Percentiles rank a stretch among this genome's conserved stretches.
Conservation (phyloP, 2,888 invertebrate genomes). For the Eumacrocentrus americanus region DNA sequence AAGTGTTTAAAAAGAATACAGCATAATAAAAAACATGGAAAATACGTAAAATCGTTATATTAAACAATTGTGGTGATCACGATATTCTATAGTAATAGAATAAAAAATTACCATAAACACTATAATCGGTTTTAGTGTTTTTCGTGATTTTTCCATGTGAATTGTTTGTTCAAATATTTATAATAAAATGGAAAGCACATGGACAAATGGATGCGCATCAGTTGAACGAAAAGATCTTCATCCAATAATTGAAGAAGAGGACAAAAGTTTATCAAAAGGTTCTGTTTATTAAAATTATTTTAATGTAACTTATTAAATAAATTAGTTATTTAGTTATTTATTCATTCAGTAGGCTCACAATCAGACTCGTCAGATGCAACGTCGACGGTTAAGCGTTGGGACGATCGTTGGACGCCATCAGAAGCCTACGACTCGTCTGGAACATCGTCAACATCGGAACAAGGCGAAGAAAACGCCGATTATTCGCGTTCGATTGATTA, state of each 20-base stretch:
- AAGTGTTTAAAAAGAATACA: no score
- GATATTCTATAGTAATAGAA: no score
- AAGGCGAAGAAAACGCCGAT: background rate
- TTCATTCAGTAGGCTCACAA: constrained; percentile 42
- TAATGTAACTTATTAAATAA: no score
- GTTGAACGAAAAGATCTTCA: constrained; percentile 44
- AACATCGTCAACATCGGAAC: constrained; percentile 35
- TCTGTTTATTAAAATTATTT: no score
- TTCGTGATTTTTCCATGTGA: no score
- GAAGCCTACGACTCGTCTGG: constrained; percentile 54
- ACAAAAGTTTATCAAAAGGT: constrained; percentile 43
- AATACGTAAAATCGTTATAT: no score
- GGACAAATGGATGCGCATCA: constrained; percentile 38
- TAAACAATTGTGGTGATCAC: no score
- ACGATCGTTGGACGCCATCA: constrained; percentile 52
- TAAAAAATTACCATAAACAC: no score
- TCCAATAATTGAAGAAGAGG: constrained; percentile 50
- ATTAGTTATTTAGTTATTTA: background rate
- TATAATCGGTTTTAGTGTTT: no score
- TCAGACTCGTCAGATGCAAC: constrained; percentile 53
- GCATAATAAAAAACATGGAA: no score
- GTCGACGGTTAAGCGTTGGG: constrained; percentile 53
- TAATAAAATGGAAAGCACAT: constrained; percentile 43
- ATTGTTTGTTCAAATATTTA: background rate
- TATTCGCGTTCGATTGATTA: background rate